Conservation (phyloP, 2,888 invertebrate species). For the Capitulum mitella region DNA sequence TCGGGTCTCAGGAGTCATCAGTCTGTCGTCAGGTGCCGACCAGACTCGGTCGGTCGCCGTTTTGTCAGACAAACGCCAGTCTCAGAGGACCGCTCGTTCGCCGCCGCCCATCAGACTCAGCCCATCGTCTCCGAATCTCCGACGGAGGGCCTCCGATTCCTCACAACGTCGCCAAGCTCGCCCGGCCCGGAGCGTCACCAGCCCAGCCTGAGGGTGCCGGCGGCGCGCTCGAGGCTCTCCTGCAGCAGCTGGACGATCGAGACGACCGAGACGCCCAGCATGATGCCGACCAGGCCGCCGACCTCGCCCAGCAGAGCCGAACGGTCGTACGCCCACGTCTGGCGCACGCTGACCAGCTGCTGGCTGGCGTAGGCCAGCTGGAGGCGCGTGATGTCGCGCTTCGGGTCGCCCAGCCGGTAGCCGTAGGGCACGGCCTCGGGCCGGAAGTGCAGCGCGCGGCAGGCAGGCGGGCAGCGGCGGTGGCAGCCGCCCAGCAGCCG, state of each 20-base stretch:
- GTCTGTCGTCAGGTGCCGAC: no score
- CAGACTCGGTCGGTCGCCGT: no score
- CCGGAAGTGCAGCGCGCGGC: background rate
- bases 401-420: background rate
- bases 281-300: slow-evolving; percentile 3
- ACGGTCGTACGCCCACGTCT: background rate
- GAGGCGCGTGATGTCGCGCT: background rate
- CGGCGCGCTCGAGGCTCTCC: background rate
- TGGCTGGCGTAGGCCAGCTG: background rate
- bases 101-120: no score
- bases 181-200: no score
- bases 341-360: background rate
- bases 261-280: slow-evolving; percentile 8
- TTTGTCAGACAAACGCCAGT: no score
- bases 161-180: no score
- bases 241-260: slow-evolving; percentile 12
- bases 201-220: background rate
- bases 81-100: no score
- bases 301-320: background rate
- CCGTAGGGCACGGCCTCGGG: background rate
- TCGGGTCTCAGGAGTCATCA: no score
- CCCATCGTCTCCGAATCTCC: no score
- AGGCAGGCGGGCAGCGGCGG: background rate
- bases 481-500: background rate
- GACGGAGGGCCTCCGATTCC: no score